Conservation (phyloP, 1,140 invertebrate genomes). For the Zaprionus inermis region DNA sequence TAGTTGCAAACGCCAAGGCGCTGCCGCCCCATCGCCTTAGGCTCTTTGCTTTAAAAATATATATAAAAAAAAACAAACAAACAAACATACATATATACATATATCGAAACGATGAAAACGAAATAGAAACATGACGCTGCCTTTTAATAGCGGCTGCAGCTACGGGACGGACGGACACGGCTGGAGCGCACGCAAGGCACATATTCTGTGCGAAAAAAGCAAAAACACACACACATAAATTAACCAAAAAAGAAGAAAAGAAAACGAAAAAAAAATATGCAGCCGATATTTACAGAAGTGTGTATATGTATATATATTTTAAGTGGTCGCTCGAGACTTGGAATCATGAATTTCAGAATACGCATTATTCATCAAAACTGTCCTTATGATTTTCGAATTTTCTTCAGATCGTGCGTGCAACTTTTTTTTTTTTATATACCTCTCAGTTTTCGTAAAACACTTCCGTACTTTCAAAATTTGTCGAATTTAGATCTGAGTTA, state of each 20-base stretch:
- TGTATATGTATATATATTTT: conserved; percentile 1
- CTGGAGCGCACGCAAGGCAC: conserved; percentile 18
- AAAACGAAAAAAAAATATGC: conserved; percentile 14
- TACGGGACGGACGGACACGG: conserved; percentile 27
- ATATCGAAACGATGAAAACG: conserved; percentile 41
- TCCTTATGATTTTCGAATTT: not conserved
- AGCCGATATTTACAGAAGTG: not conserved
- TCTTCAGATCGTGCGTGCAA: not conserved
- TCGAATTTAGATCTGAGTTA: not conserved
- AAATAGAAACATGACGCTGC: conserved; percentile 67
- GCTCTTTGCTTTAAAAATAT: conserved; percentile 47
- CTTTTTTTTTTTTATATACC: not conserved
- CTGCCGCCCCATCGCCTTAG: conserved; percentile 64
- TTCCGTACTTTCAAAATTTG: not conserved
- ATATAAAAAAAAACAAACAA: conserved; percentile 37
- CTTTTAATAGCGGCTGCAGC: conserved; percentile 64
- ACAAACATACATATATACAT: conserved; percentile 26
- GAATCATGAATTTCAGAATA: not conserved
- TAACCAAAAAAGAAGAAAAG: conserved; percentile 14
- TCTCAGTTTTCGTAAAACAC: no score
- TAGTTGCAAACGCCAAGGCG: conserved; percentile 51
- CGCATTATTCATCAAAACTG: not conserved
- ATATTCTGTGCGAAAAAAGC: conserved; percentile 32
- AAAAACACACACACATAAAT: conserved; percentile 19
- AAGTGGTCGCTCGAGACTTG: not conserved